These are phyloP conservation scores for Porites australiensis DNA, from an alignment of 64 coral and sea anemone genomes.

Conservation along the genomic window DNA sequence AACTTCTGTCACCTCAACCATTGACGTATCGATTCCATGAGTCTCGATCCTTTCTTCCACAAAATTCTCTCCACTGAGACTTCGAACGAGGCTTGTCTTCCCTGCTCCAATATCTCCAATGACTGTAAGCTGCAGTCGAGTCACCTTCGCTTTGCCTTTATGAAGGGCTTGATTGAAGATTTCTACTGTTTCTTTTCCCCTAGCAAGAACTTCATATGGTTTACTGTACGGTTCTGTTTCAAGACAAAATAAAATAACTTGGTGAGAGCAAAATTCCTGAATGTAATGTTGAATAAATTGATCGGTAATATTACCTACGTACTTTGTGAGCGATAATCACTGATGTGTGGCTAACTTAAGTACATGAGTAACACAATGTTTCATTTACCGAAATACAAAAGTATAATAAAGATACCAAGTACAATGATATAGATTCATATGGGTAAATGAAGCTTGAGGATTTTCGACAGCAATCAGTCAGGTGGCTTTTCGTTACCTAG, in stretches of 20 bases:
- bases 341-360: too few relatives aligned
- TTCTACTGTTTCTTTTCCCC: slow-evolving; percentile 65
- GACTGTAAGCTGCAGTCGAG: slow-evolving; percentile 60
- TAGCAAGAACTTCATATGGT: slow-evolving; percentile 86
- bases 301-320: too few relatives aligned
- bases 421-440: too few relatives aligned
- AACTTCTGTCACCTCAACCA: slow-evolving; percentile 67
- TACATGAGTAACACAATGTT: too few relatives aligned
- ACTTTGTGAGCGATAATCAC: too few relatives aligned
- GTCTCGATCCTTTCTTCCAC: slow-evolving; percentile 64
- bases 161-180: slow-evolving; percentile 63
- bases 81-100: slow-evolving; percentile 73
- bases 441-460: too few relatives aligned
- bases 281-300: too few relatives aligned
- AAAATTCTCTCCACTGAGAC: slow-evolving; percentile 60
- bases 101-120: slow-evolving; percentile 83
- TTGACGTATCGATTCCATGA: slow-evolving; percentile 76
- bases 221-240: slow-evolving; percentile 24
- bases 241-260: background rate
- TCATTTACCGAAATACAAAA: too few relatives aligned
- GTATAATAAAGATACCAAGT: too few relatives aligned
- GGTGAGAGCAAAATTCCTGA: too few relatives aligned
- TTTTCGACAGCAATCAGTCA: too few relatives aligned
- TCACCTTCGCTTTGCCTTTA: slow-evolving; percentile 66
- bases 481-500: too few relatives aligned